Percentiles rank a stretch among this genome's conserved stretches.
phyloP scores from a whole-genome alignment of 2,113 vertebrate species.

The Prunella himalayana region DNA sequence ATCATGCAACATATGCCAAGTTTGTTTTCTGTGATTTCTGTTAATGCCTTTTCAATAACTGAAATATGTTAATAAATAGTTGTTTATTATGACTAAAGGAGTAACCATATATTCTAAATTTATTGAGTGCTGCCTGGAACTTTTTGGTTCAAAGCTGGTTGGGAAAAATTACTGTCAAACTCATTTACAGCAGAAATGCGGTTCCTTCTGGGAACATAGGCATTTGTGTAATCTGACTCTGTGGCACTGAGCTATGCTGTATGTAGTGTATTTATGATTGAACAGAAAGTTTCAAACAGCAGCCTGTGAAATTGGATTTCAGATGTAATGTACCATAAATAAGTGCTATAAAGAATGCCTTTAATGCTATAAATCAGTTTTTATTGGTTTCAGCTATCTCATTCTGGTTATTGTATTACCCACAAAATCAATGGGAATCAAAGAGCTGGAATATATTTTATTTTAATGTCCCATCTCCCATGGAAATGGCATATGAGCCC shows the following conservation, averaged over 20 bases:
- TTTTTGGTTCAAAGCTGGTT: conserved; percentile 67
- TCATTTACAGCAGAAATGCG: conserved; percentile 70
- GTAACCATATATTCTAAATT: conserved; percentile 42
- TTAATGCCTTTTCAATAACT: conserved; percentile 55
- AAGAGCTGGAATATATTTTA: conserved; percentile 81
- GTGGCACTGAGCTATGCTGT: conserved; percentile 71
- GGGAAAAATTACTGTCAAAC: conserved; percentile 69
- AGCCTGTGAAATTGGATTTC: conserved; percentile 84
- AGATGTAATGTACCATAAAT: conserved; percentile 86
- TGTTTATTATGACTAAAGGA: conserved; percentile 42
- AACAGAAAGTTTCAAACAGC: conserved; percentile 81
- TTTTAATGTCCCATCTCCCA: conserved; percentile 78
- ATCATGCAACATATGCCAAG: background rate
- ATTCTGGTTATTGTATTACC: conserved; percentile 83
- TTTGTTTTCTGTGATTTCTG: conserved; percentile 26
- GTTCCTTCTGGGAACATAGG: conserved; percentile 66
- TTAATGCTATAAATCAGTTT: conserved; percentile 83
- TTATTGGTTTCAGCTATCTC: conserved; percentile 84
- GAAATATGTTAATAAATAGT: conserved; percentile 24
- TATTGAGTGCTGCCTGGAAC: conserved; percentile 65
- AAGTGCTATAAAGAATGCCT: conserved; percentile 83
- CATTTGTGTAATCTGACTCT: conserved; percentile 77
- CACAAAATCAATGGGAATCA: conserved; percentile 81
- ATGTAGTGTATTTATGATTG: conserved; percentile 80
- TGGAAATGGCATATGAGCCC: conserved; percentile 69